These are phyloP conservation scores for Euclidia mi DNA, from an alignment of 2,888 invertebrate species.

Conservation along the genomic window DNA sequence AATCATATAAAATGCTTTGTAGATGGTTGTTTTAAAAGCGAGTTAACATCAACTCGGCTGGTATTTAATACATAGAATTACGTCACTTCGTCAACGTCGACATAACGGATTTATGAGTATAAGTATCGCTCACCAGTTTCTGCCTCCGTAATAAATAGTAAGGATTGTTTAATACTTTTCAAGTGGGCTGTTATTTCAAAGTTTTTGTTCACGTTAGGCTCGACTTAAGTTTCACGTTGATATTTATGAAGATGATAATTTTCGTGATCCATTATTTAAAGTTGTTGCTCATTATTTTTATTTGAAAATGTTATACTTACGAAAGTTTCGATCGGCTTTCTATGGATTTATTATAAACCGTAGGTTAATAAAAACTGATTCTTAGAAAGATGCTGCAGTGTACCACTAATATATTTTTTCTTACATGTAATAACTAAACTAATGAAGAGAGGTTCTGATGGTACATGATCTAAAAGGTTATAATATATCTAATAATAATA, in stretches of 20 bases:
- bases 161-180: conserved; percentile 12
- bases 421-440: no score
- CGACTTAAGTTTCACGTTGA: background rate
- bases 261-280: no score
- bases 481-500: no score
- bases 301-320: no score
- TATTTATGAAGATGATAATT: background rate
- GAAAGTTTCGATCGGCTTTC: no score
- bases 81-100: conserved; percentile 43
- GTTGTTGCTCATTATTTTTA: no score
- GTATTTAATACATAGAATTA: conserved; percentile 49
- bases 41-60: conserved; percentile 42
- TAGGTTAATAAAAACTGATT: no score
- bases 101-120: conserved; percentile 37
- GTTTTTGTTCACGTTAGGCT: conserved; percentile 1
- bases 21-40: conserved; percentile 50
- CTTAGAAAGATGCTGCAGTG: no score
- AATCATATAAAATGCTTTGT: conserved; percentile 68
- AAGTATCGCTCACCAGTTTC: conserved; percentile 26
- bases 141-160: conserved; percentile 23
- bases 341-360: no score
- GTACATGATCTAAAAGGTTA: no score
- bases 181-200: conserved; percentile 3
- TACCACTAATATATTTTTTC: no score
- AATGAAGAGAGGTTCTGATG: no score